These are phyloP conservation scores for Penaeus indicus DNA, from an alignment of 1,140 invertebrate species.

Conservation along the genomic window DNA sequence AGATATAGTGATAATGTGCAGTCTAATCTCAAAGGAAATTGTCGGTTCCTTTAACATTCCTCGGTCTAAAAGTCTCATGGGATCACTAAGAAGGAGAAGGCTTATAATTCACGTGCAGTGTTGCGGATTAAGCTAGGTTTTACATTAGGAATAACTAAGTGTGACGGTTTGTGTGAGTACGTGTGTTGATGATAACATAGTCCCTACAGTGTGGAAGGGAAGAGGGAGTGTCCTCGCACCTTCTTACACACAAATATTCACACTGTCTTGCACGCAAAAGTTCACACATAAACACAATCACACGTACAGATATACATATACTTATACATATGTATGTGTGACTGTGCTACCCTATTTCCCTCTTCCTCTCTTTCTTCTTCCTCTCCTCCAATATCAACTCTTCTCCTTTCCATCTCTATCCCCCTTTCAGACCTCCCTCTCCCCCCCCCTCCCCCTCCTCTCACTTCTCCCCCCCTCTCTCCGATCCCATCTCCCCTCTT, in stretches of 20 bases:
- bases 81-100: too few relatives aligned
- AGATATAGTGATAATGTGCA: too few relatives aligned
- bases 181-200: too few relatives aligned
- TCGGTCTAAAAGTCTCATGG: too few relatives aligned
- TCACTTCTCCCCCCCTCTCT: neutral
- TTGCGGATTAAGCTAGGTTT: too few relatives aligned
- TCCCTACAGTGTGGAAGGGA: too few relatives aligned
- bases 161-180: too few relatives aligned
- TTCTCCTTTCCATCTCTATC: neutral
- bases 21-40: too few relatives aligned
- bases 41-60: too few relatives aligned
- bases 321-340: neutral
- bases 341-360: neutral
- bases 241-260: constrained; percentile 5
- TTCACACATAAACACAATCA: constrained; percentile 24
- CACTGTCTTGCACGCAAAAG: constrained; percentile 6
- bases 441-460: neutral
- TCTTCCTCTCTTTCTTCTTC: neutral
- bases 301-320: neutral
- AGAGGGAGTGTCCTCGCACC: neutral
- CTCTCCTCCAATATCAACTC: neutral
- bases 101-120: too few relatives aligned
- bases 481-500: too few relatives aligned
- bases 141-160: too few relatives aligned
- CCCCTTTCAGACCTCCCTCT: neutral